These are phyloP conservation scores for Ephestia elutella DNA, from an alignment of 1,140 invertebrate species.

Conservation along the genomic window DNA sequence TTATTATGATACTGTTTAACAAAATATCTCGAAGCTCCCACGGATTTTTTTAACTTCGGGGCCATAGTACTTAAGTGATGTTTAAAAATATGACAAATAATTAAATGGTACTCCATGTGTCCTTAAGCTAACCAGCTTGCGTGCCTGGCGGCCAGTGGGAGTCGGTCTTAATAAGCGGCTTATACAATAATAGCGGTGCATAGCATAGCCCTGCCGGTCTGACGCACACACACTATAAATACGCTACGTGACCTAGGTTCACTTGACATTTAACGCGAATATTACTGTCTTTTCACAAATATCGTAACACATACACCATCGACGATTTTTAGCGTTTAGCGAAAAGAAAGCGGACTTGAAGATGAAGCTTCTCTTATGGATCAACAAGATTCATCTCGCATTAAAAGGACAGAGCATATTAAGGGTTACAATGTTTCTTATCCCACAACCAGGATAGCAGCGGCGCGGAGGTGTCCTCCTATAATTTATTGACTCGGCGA, in stretches of 20 bases:
- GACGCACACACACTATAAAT: slow-evolving; percentile 49
- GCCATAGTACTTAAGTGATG: no score
- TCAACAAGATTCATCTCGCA: neutral
- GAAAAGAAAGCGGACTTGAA: no score
- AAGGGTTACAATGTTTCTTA: slow-evolving; percentile 15
- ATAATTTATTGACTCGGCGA: slow-evolving; percentile 65
- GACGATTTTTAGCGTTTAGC: no score
- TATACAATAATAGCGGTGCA: slow-evolving; percentile 55
- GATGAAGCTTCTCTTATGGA: no score
- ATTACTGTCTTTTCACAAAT: neutral
- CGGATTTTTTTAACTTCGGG: no score
- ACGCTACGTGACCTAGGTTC: slow-evolving; percentile 34
- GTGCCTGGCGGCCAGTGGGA: slow-evolving; percentile 57
- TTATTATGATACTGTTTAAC: no score
- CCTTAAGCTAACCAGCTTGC: slow-evolving; percentile 33
- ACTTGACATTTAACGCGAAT: slow-evolving; percentile 36
- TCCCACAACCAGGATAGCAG: slow-evolving; percentile 46
- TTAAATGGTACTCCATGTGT: slow-evolving; percentile 30
- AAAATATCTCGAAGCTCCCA: no score
- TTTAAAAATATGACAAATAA: no score
- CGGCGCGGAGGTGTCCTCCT: slow-evolving; percentile 40
- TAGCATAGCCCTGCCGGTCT: slow-evolving; percentile 24
- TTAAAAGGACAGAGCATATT: neutral
- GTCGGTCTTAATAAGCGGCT: slow-evolving; percentile 63
- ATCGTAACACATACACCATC: neutral